Evolutionary conservation across 2,797 vertebrate genomes (phyloP).

Genomic region (Paguma larvata): DNA sequence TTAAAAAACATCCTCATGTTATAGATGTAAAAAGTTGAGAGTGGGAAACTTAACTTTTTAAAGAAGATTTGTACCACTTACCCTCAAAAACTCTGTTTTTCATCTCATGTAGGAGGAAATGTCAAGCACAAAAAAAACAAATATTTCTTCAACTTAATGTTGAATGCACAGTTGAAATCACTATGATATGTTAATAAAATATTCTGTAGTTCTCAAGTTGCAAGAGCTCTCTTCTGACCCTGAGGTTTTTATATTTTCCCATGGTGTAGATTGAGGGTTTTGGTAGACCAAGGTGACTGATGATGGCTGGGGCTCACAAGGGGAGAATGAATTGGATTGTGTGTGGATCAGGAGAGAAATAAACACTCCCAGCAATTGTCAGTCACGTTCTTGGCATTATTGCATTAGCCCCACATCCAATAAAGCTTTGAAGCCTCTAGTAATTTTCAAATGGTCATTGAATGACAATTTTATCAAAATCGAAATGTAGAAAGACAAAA

Average conservation of each 20-base stretch:
- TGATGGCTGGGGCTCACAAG: conserved; percentile 74
- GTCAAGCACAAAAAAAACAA: not conserved
- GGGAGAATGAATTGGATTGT: conserved; percentile 80
- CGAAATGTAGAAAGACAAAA: conserved; percentile 65
- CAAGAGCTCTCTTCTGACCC: conserved; percentile 76
- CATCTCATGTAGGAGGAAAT: conserved; percentile 46
- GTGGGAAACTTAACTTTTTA: not conserved
- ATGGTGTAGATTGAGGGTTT: conserved; percentile 85
- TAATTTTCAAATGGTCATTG: conserved; percentile 77
- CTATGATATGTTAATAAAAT: conserved; percentile 74
- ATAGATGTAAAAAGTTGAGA: not conserved
- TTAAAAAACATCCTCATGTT: not conserved
- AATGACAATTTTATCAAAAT: conserved; percentile 75
- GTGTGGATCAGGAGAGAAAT: conserved; percentile 81
- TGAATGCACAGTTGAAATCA: conserved; percentile 14
- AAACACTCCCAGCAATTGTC: conserved; percentile 80
- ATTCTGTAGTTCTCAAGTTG: conserved; percentile 76
- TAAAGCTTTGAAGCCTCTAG: conserved; percentile 78
- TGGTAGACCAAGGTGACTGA: conserved; percentile 84
- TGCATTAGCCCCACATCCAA: conserved; percentile 78
- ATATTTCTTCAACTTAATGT: conserved; percentile 68
- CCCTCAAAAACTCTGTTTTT: conserved; percentile 58
- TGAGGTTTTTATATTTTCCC: conserved; percentile 76
- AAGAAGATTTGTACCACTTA: not conserved
- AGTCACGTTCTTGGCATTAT: conserved; percentile 73